Base-by-base conservation (phyloP, 2,113 vertebrate genomes). In the Oceanodroma tethys region DNA sequence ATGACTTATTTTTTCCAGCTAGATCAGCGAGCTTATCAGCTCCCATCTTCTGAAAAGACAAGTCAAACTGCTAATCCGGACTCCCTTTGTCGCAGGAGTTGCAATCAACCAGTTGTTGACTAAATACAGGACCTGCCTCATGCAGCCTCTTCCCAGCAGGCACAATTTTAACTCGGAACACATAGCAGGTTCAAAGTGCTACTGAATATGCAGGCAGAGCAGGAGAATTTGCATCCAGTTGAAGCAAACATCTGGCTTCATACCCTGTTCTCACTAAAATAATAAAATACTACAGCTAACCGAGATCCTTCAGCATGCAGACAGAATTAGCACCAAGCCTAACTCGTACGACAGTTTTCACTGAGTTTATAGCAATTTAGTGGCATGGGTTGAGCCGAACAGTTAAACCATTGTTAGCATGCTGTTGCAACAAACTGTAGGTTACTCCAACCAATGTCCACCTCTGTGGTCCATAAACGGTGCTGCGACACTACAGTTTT, bases 1-100 rank as follows among this genome's bases (percentile, higher is more conserved):
- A 88, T 97, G 96, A 97, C 95, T 95, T 95, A 95, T 16, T 95
- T 97, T 95, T 97, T 94, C 97, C 97, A 95, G 70, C 84, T 82
- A 79, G 76, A 95, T 94, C 65, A 89, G 83, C 80, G 83, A 95
- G 88, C 78, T 95, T 93, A 93, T 89, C 91, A 89, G 80, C 83
- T 96, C 81, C 78, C 91, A 50, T 71, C 91, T 89, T 85, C 81
- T 58, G 48, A 85, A 89, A 95, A 96, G 96, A 73, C 91, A 94
- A 95, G 81, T 29, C 70, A 95, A 93, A 94, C 89, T 11, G 16
- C 94, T 96, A 97, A 94, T 94, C 95, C 10, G 0, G 86, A 70
- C 48, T 95, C 81, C 58, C 36, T 94, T 81, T 94, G 91, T 78
- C 76, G 72, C 58, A 48, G 62, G 66, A 75, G 83, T 42, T 89